Percentiles rank a stretch among this genome's conserved stretches.
Evolutionary conservation across 2,888 invertebrate species (phyloP).

Genomic region (Leptogaster cylindrica): DNA sequence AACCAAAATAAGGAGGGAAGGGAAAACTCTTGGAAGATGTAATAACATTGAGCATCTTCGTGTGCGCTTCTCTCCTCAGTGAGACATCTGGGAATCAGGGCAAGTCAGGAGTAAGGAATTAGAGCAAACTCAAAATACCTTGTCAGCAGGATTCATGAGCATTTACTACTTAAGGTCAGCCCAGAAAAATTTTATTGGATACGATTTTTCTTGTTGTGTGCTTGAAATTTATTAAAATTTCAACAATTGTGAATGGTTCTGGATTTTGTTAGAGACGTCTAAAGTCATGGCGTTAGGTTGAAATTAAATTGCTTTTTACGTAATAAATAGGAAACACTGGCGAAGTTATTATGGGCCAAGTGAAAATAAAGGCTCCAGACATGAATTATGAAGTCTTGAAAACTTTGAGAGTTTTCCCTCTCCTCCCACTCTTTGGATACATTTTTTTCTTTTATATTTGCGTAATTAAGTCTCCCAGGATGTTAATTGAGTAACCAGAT

Average conservation of each 20-base stretch:
- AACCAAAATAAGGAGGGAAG: not conserved
- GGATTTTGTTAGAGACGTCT: not conserved
- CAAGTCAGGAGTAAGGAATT: constrained; percentile 25
- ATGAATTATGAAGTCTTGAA: too few species aligned
- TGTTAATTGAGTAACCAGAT: too few species aligned
- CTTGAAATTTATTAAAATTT: constrained; percentile 26
- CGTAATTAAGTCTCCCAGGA: too few species aligned
- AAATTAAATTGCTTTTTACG: not conserved
- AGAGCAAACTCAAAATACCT: constrained; percentile 29
- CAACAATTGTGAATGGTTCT: not conserved
- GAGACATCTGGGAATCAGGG: too few species aligned
- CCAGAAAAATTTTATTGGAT: not conserved
- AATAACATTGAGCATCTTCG: too few species aligned
- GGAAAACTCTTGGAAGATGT: too few species aligned
- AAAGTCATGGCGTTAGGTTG: not conserved
- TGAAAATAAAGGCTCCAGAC: too few species aligned
- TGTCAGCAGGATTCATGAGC: constrained; percentile 23
- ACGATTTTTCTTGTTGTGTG: not conserved
- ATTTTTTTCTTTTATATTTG: too few species aligned
- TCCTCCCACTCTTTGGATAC: too few species aligned
- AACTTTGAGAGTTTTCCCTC: too few species aligned
- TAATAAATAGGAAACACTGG: constrained; percentile 7
- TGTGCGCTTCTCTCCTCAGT: too few species aligned
- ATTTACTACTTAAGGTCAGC: constrained; percentile 20
- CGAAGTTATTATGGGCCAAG: too few species aligned